Conservation (phyloP, 2,797 vertebrate genomes). For the Otolemur crassicaudatus region DNA sequence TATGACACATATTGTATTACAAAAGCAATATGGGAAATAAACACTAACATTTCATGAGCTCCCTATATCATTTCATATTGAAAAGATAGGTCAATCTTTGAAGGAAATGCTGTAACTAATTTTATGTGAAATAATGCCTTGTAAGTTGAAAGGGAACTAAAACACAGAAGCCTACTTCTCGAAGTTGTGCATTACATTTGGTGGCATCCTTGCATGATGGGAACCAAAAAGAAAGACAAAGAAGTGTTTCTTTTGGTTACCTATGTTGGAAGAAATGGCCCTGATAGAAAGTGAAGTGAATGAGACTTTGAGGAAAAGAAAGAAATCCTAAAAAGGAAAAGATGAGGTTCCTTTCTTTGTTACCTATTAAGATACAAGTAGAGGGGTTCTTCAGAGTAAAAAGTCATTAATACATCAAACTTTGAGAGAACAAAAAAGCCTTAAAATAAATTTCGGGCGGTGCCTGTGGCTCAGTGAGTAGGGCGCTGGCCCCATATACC, state of each 20-base stretch:
- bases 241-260: background rate
- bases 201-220: background rate
- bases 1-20: slow-evolving; percentile 47
- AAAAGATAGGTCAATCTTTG: slow-evolving; percentile 39
- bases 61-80: slow-evolving; percentile 43
- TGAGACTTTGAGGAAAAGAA: background rate
- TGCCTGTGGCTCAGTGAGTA: no score
- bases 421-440: background rate
- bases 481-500: no score
- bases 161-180: background rate
- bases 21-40: slow-evolving; percentile 53
- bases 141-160: background rate
- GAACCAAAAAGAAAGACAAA: background rate
- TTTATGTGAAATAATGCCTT: slow-evolving; percentile 32
- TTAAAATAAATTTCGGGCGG: background rate
- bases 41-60: slow-evolving; percentile 3
- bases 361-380: background rate
- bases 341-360: background rate
- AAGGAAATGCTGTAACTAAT: background rate
- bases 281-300: background rate
- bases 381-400: background rate
- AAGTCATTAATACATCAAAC: background rate
- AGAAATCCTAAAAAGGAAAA: background rate
- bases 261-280: background rate
- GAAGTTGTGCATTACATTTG: background rate